Evolutionary conservation across 2,888 invertebrate genomes (phyloP), one percentile per base, ranked within the genome.

Genomic region (Mycalesis mineus): DNA sequence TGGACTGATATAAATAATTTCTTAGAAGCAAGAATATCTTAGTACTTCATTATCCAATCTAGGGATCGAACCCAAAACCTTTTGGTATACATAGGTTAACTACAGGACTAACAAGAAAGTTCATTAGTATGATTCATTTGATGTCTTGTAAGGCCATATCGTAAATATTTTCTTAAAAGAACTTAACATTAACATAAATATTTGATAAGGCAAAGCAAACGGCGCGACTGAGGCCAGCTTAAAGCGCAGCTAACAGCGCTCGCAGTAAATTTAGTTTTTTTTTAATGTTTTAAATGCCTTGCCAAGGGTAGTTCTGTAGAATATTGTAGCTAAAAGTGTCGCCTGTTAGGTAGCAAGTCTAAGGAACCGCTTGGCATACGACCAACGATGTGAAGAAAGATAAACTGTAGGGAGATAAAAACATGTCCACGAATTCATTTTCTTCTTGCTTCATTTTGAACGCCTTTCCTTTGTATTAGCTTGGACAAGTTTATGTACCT

Each of bases 371-470:
- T 63, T 65, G 65, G 65, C 65, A 65, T 57, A 41, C 36, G 36
- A 61, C 65, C 65, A 65, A 61, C 29, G 60, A 50, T 57, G 59
- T 15, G 47, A 50, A 47, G 58, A 57, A 60, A 63, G 63, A 65
- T 65, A 65, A 57, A 63, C 61, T 63, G 44, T 45, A 57, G 49
- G 45, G n/a, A 61, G 61, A 63, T 63, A 65, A 65, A 65, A 65
- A 63, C 60, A 60, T 60, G 57, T 60, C 61, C 57, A 56, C 51
- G 57, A 61, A 61, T 63, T 63, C 56, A 58, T 63, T 63, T 60
- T 57, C 47, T 56, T 17, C 33, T 63, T 47, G 55, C 53, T 61
- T 55, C 53, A 42, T 61, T 58, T 61, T 58, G 50, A 42, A 56
- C 48, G 37, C 42, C 14, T 47, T 47, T 41, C 36, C 33, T 33